A percentile compares a stretch with the other conserved stretches of the same genome.
Evolutionary conservation across 92 coral and sea anemone species (phyloP).

Genomic region (Pocillopora meandrina): DNA sequence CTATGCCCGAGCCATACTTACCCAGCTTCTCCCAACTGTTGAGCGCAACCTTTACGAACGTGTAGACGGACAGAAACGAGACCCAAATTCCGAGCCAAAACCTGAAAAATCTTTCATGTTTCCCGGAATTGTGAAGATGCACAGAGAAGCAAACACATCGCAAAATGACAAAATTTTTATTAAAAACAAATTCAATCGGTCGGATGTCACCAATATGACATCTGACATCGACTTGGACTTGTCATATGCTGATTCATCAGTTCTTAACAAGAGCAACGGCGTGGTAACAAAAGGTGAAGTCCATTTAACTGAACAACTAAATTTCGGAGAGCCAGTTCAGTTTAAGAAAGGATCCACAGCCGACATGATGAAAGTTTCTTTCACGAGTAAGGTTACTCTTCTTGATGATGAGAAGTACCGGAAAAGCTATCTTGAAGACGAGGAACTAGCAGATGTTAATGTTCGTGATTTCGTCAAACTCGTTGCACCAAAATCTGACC

Average conservation of each 20-base stretch:
- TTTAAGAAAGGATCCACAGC: constrained; percentile 19
- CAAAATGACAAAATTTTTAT: constrained; percentile 25
- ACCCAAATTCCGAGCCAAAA: background rate
- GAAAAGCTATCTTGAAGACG: background rate
- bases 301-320: constrained; percentile 27
- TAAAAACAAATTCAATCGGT: constrained; percentile 40
- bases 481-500: constrained; percentile 4
- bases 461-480: constrained; percentile 13
- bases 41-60: constrained; percentile 50
- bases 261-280: constrained; percentile 52
- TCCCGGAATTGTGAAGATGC: constrained; percentile 62
- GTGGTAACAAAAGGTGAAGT: constrained; percentile 41
- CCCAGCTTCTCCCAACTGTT: constrained; percentile 48
- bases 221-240: constrained; percentile 57
- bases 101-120: constrained; percentile 33
- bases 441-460: constrained; percentile 12
- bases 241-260: constrained; percentile 7
- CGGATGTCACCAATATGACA: constrained; percentile 27
- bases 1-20: constrained; percentile 14
- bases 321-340: constrained; percentile 49
- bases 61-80: constrained; percentile 24
- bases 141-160: constrained; percentile 48
- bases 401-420: background rate
- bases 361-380: constrained; percentile 20
- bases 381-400: constrained; percentile 37